phyloP scores from a whole-genome alignment of 2,888 invertebrate genomes.

The Eueremaeus valkanovi region DNA sequence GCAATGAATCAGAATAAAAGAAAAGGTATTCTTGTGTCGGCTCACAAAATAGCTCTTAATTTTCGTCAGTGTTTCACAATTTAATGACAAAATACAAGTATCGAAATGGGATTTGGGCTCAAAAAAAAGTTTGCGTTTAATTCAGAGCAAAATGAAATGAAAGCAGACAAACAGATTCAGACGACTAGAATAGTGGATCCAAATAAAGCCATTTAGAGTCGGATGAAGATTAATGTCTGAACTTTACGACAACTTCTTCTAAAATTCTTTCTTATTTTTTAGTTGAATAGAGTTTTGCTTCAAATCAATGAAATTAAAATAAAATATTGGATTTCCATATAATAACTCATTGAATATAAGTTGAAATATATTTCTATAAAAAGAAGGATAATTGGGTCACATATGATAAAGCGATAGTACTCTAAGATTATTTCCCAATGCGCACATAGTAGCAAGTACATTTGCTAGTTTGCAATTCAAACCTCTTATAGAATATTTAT shows the following conservation, averaged over 20 bases:
- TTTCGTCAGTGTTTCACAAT: neutral
- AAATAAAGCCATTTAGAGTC: neutral
- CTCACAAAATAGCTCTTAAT: neutral
- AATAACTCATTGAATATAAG: too few species aligned
- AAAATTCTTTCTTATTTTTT: too few species aligned
- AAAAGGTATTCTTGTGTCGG: neutral
- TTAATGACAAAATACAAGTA: conserved; percentile 7
- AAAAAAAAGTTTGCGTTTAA: conserved; percentile 5
- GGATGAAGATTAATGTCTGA: neutral
- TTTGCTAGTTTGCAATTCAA: too few species aligned
- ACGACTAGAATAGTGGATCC: neutral
- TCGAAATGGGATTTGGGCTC: conserved; percentile 18
- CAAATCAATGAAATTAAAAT: too few species aligned
- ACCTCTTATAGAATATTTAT: too few species aligned
- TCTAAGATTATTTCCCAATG: too few species aligned
- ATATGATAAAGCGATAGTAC: too few species aligned
- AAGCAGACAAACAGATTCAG: neutral
- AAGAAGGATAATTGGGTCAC: too few species aligned
- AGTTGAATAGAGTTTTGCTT: too few species aligned
- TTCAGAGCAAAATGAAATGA: conserved; percentile 7
- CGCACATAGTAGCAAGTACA: too few species aligned
- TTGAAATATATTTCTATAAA: too few species aligned
- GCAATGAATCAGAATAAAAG: neutral
- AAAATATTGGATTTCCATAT: too few species aligned
- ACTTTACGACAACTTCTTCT: neutral